Base-by-base conservation (phyloP, 2,888 invertebrate genomes). In the Thymelicus sylvestris region DNA sequence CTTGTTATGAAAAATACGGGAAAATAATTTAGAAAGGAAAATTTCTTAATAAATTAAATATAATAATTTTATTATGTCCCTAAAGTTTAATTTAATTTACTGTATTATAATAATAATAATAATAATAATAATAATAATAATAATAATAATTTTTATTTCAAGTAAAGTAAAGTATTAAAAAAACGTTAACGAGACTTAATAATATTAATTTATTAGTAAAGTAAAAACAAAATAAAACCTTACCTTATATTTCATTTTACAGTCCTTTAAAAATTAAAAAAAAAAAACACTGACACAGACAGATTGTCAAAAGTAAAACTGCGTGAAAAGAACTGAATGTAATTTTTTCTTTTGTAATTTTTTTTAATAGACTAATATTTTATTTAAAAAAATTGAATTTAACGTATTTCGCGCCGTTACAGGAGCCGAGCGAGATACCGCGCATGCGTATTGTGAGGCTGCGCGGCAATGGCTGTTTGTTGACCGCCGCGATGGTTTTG, bases 221-320 rank as follows among this genome's bases (percentile, higher is more conserved):
- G 65, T 73, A 74, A 66, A 68, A 44, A 44, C 8, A 44, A 12
- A 44, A 44, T 12, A 76, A 60, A 72, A 75, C 77, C 86, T 83
- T 81, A 91, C 91, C 91, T 91, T 90, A 78, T 91, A 91, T 78
- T 91, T 91, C 91, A 91, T 91, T 78, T 72, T 86, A 74, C 73
- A 72, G 73, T 72, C 74, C 71, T 69, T 68, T 68, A 72, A 76
- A 74, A 78, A 75, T 72, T 76, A 66, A 71, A 63, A 67, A 65
- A 67, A 65, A 19, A 73, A 77, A 82, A 70, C 71, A 67, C 76
- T 79, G 72, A 74, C 75, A 72, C 69, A 47, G 31, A 62, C 12
- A 10, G n/a, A 4, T 38, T 60, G 67, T 68, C 66, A 55, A 62
- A 60, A 57, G 38, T 31, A 47, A 57, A 52, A n/a, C 24, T 6